These are phyloP conservation scores for Notolepis coatsorum DNA, from an alignment of 2,797 vertebrate species.

Conservation along the genomic window DNA sequence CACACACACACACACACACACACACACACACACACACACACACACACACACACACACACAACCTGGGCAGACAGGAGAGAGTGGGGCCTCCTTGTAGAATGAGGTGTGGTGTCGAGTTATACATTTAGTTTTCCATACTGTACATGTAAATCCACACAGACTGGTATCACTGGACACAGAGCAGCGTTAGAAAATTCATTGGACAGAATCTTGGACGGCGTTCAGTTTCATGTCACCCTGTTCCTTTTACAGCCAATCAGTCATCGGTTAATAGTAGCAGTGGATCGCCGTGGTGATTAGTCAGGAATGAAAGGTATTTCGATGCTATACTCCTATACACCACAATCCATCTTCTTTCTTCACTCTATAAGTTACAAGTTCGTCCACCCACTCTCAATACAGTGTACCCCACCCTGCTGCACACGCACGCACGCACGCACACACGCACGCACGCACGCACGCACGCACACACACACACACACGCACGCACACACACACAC, in stretches of 20 bases:
- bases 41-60: constrained; percentile 3
- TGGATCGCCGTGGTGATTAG: neutral
- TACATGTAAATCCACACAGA: neutral
- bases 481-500: neutral
- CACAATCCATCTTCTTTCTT: neutral
- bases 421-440: too few species aligned
- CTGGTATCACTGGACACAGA: neutral
- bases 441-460: too few species aligned
- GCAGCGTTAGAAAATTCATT: too few species aligned
- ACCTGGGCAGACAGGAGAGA: neutral
- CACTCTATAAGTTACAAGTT: neutral
- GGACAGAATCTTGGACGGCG: neutral
- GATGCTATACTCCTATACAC: too few species aligned
- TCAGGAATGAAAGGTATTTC: neutral
- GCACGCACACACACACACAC: neutral
- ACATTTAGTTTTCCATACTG: neutral
- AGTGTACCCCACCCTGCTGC: neutral
- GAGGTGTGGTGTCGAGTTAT: constrained; percentile 13
- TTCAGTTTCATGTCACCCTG: neutral
- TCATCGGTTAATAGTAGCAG: too few species aligned
- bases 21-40: constrained; percentile 13
- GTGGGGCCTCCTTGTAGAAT: neutral
- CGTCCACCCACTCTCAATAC: neutral
- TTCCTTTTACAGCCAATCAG: too few species aligned
- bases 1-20: constrained; percentile 22